Evolutionary conservation across 2,888 invertebrate species (phyloP), one percentile per base, ranked within the genome.

Genomic region (Drosophila tripunctata): DNA sequence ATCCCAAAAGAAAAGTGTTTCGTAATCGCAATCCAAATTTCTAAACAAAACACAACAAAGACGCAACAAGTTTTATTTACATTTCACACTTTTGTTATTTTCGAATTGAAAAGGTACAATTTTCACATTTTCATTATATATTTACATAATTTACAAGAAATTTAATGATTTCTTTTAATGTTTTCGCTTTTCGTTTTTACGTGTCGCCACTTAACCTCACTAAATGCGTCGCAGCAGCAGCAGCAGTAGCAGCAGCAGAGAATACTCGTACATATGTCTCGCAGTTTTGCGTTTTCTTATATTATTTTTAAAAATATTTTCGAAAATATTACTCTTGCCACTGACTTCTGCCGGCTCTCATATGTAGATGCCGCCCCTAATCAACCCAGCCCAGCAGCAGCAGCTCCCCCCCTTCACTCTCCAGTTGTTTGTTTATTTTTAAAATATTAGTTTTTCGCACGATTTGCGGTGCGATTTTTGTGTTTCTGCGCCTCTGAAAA

Each of bases 371-470:
- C 50, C 31, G 24, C 15, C 27, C 33, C 52, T n/a, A n/a, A n/a
- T 27, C 15, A 36, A 19, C 12, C 31, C 19, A 2, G 17, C 35
- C 44, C 38, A 22, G 8, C 2, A 24, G 27, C 22, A 7, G 17
- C 10, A 17, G 7, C 33, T 17, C 35, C 30, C 12, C 33, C 2
- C 8, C 3, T 12, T 27, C 2, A 10, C 3, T 12, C 31, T 7
- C 15, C 30, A 45, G 43, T 67, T 73, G 71, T 78, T 81, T 82
- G 81, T 82, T 78, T 81, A 84, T 82, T 81, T 81, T 78, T 81
- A 84, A 80, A 76, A 75, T 69, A 70, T 67, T 71, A 65, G 66
- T 67, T 83, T 80, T 75, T 78, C 75, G 71, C 80, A 82, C 83
- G 64, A 77, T 80, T 74, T 77, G 54, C 61, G 35, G 30, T 48